A percentile compares a stretch with the other conserved stretches of the same genome.
Evolutionary conservation across 2,797 vertebrate genomes (phyloP).

Genomic region (Arrhamphus sclerolepis): DNA sequence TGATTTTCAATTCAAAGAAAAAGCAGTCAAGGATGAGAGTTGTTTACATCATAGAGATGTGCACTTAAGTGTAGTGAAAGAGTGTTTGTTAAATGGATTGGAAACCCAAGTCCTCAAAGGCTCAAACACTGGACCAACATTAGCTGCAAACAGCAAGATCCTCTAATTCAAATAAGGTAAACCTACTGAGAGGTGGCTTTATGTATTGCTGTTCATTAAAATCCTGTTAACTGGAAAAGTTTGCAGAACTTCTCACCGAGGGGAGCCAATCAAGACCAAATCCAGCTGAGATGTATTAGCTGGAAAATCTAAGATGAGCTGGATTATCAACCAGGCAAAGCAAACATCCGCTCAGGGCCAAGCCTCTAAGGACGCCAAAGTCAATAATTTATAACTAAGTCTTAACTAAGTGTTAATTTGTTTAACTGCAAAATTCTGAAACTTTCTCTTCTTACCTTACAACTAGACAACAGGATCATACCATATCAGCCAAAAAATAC

Average conservation of each 20-base stretch:
- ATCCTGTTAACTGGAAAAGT: conserved; percentile 31
- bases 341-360: not conserved
- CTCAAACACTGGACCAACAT: conserved; percentile 31
- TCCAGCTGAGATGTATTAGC: conserved; percentile 27
- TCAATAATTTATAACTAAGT: not conserved
- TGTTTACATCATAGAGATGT: conserved; percentile 38
- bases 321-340: conserved; percentile 7
- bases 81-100: conserved; percentile 64
- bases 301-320: conserved; percentile 12
- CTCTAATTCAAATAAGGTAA: conserved; percentile 40
- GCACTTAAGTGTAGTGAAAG: conserved; percentile 53
- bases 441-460: not conserved
- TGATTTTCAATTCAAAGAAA: conserved; percentile 42
- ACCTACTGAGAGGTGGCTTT: conserved; percentile 48
- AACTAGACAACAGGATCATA: not conserved
- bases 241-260: conserved; percentile 22
- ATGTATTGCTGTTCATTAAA: conserved; percentile 46
- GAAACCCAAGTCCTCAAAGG: conserved; percentile 50
- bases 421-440: not conserved
- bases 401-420: not conserved
- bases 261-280: conserved; percentile 26
- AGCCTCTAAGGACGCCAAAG: not conserved
- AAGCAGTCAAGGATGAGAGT: conserved; percentile 8
- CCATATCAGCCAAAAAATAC: no score
- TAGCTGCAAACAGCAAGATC: conserved; percentile 36